phyloP scores from a whole-genome alignment of 2,113 vertebrate species.

The Bucco capensis region DNA sequence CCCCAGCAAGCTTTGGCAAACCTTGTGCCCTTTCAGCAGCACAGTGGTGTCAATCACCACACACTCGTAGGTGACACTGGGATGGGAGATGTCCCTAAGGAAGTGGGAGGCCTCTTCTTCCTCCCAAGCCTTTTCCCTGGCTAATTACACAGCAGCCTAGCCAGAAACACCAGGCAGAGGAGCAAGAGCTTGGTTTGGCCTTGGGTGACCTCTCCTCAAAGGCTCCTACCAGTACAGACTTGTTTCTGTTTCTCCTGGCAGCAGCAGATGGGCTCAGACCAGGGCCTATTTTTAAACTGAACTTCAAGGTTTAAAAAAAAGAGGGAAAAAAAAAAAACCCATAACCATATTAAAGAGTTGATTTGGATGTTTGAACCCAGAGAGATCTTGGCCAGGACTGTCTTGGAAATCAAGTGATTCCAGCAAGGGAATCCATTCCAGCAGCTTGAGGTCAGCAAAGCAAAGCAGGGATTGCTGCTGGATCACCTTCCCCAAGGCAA shows the following conservation, averaged over 20 bases:
- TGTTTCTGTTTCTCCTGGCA: constrained; percentile 23
- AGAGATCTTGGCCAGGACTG: too few species aligned
- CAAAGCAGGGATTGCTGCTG: neutral
- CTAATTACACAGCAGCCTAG: neutral
- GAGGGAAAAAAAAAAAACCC: neutral
- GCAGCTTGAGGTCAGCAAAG: too few species aligned
- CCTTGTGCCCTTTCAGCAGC: neutral
- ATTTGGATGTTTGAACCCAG: too few species aligned
- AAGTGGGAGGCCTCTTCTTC: neutral
- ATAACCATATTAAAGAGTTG: too few species aligned
- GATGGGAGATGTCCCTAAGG: accelerated
- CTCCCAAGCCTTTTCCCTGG: neutral
- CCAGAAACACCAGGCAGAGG: neutral
- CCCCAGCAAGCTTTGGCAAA: neutral
- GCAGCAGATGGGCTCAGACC: neutral
- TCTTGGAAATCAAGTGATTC: too few species aligned
- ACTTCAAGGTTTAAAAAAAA: neutral
- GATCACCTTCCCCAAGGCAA: neutral
- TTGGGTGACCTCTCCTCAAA: neutral
- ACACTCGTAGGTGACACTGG: accelerated
- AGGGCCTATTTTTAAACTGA: neutral
- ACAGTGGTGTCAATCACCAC: accelerated
- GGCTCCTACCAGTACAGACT: neutral
- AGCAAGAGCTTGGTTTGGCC: neutral
- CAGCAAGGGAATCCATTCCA: too few species aligned